Evolutionary conservation across 1,140 invertebrate species (phyloP).

Genomic region (Oedothorax gibbosus): DNA sequence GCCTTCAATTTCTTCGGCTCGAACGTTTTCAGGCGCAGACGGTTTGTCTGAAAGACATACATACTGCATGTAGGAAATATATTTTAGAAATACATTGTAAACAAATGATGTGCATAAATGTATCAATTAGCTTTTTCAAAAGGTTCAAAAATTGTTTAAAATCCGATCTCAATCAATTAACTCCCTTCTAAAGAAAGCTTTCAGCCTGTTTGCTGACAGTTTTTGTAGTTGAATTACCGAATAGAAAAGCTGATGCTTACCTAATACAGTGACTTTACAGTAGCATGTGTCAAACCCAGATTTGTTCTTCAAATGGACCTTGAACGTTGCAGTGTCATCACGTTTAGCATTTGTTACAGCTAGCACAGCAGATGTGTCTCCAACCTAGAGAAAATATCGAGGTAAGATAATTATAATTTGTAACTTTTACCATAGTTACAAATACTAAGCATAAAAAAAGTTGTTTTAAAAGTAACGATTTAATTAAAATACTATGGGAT

Average conservation of each 20-base stretch:
- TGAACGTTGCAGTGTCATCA: constrained; percentile 90
- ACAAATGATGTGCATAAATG: not conserved
- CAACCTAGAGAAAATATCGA: constrained; percentile 70
- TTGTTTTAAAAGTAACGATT: not conserved
- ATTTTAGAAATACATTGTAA: not conserved
- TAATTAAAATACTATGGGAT: too few species aligned
- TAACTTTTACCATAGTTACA: not conserved
- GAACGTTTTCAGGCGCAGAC: constrained; percentile 84
- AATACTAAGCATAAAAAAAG: not conserved
- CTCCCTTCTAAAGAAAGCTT: too few species aligned
- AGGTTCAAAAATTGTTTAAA: too few species aligned
- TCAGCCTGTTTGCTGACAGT: too few species aligned
- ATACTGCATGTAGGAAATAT: not conserved
- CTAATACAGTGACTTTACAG: constrained; percentile 90
- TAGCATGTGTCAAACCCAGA: constrained; percentile 94
- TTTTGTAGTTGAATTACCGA: too few species aligned
- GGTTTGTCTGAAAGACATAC: constrained; percentile 78
- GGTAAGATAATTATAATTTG: too few species aligned
- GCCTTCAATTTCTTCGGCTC: constrained; percentile 93
- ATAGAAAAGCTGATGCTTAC: constrained; percentile 2
- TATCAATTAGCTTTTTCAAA: too few species aligned
- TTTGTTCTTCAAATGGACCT: constrained; percentile 92
- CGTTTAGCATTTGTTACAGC: constrained; percentile 93
- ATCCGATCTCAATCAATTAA: too few species aligned
- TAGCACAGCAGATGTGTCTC: constrained; percentile 86